phyloP scores from a whole-genome alignment of 2,797 vertebrate species.

The Mareca strepera region DNA sequence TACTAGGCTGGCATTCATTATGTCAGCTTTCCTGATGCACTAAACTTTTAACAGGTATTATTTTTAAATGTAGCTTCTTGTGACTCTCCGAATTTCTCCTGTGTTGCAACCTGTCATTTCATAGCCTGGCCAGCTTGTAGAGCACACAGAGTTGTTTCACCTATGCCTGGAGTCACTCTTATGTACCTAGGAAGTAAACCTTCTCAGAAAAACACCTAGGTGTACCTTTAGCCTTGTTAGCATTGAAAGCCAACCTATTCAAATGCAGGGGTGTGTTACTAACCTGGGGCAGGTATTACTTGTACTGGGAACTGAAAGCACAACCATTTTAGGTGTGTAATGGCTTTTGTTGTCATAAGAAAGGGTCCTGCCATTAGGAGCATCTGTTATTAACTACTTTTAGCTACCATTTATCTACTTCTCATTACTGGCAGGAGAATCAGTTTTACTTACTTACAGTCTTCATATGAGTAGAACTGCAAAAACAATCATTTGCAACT shows the following conservation, averaged over 20 bases:
- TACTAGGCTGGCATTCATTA: not conserved
- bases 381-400: not conserved
- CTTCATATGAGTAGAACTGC: not conserved
- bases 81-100: not conserved
- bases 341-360: not conserved
- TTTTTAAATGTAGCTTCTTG: not conserved
- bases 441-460: not conserved
- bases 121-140: not conserved
- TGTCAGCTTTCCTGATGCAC: not conserved
- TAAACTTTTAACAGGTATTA: slow-evolving; percentile 4
- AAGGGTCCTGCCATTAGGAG: not conserved
- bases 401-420: not conserved
- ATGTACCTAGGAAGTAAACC: not conserved
- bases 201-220: not conserved
- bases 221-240: not conserved
- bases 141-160: not conserved
- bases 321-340: not conserved
- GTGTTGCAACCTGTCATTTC: not conserved
- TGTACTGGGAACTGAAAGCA: not conserved
- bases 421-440: not conserved
- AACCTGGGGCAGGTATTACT: not conserved
- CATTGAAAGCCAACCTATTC: not conserved
- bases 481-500: not conserved
- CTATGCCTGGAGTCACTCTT: not conserved
- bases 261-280: not conserved